Conservation (phyloP, 2,888 invertebrate genomes). For the Arenicola marina region DNA sequence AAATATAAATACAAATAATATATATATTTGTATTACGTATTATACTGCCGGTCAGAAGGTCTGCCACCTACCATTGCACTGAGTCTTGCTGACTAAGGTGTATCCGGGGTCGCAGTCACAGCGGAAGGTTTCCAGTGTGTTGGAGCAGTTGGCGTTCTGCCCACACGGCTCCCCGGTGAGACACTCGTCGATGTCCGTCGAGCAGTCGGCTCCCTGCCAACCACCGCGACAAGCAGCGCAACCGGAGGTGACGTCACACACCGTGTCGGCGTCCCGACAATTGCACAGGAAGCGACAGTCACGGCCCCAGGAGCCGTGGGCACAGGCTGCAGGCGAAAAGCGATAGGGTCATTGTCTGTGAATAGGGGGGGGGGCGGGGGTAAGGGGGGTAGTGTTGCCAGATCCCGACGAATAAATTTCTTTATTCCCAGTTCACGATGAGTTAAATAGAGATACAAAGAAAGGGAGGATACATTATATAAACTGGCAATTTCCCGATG, state of each 20-base stretch:
- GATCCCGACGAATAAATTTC: too few relatives aligned
- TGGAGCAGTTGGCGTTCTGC: conserved; percentile 9
- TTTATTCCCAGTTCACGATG: too few relatives aligned
- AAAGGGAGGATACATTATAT: too few relatives aligned
- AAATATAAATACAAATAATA: too few relatives aligned
- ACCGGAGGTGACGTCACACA: conserved; percentile 3
- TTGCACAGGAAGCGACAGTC: conserved; percentile 5
- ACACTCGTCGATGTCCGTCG: conserved; percentile 15
- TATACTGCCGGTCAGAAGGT: too few relatives aligned
- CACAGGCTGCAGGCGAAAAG: conserved; percentile 10
- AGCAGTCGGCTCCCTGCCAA: conserved; percentile 7
- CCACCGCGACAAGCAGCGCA: conserved; percentile 10
- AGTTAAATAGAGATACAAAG: too few relatives aligned
- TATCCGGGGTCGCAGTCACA: conserved; percentile 14
- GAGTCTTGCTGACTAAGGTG: not conserved
- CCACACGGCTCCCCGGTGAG: not conserved
- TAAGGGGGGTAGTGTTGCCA: too few relatives aligned
- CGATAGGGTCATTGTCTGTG: not conserved
- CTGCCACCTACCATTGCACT: not conserved
- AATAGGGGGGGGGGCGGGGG: too few relatives aligned
- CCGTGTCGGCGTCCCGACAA: not conserved
- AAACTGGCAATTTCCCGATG: too few relatives aligned
- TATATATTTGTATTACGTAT: too few relatives aligned
- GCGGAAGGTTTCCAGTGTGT: conserved; percentile 10
- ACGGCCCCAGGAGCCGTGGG: conserved; percentile 2